A percentile compares a stretch with the other conserved stretches of the same genome.
phyloP scores from a whole-genome alignment of 2,888 invertebrate genomes.

The Baronia brevicornis region DNA sequence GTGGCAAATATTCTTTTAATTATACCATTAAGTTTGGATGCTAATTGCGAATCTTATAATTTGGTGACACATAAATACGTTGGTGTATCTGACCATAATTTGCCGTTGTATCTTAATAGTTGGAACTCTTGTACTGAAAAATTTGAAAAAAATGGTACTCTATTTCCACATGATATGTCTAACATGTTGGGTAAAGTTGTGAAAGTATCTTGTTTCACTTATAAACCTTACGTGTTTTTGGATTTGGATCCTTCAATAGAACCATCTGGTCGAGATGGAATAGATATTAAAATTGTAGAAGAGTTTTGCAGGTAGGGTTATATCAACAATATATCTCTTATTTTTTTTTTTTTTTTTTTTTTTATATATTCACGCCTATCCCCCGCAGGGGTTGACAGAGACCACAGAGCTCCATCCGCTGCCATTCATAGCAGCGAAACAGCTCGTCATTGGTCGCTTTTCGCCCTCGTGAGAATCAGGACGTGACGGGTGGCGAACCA shows the following conservation, averaged over 20 bases:
- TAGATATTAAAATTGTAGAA: conserved; percentile 60
- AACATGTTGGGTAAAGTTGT: conserved; percentile 63
- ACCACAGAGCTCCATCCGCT: too few species aligned
- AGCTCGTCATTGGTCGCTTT: too few species aligned
- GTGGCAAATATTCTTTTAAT: conserved; percentile 50
- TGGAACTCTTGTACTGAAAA: conserved; percentile 51
- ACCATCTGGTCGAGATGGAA: conserved; percentile 68
- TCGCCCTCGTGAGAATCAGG: too few species aligned
- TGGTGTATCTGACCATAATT: conserved; percentile 34
- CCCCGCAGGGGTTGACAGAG: too few species aligned
- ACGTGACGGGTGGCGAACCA: too few species aligned
- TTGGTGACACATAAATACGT: conserved; percentile 58
- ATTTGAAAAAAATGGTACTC: conserved; percentile 40
- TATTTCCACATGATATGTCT: conserved; percentile 66
- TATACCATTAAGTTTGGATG: conserved; percentile 24
- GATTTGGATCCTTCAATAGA: conserved; percentile 42
- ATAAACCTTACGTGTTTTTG: conserved; percentile 76
- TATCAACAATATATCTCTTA: too few species aligned
- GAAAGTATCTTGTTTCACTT: conserved; percentile 73
- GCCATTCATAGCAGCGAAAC: too few species aligned
- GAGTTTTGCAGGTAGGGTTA: conserved; percentile 63
- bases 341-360: too few species aligned
- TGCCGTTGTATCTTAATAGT: conserved; percentile 44
- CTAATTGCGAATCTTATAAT: conserved; percentile 36
- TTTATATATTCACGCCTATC: too few species aligned